Evolutionary conservation across 2,888 invertebrate genomes (phyloP), one percentile per base, ranked within the genome.

Genomic region (Perizoma flavofasciatum): DNA sequence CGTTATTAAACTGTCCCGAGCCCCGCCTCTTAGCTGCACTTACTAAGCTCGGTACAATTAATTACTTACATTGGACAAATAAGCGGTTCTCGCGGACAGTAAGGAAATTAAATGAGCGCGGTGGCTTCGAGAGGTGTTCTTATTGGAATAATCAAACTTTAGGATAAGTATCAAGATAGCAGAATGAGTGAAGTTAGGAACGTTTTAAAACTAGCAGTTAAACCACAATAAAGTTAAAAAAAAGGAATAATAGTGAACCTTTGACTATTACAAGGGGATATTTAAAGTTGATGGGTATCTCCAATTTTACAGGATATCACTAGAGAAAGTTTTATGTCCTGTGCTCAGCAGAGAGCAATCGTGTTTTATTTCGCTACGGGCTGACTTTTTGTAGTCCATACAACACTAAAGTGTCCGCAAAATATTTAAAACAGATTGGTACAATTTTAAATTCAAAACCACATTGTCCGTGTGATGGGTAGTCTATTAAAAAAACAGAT

Each of bases 1-100:
- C 44, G 73, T 77, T 80, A 79, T 81, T 81, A 79, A 81, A 74
- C 67, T 78, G 79, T 78, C 75, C 73, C 55, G 45, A 35, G 55
- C 40, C 48, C 35, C 47, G 47, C 33, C 40, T 56, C 41, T 47
- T 60, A 68, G 68, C 69, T 72, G 73, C 74, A 77, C 75, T 75
- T 82, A 82, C 77, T 79, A 82, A 81, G 80, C 80, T 81, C 74
- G 72, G 82, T 82, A 72, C 81, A 85, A 86, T 87, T 87, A 88
- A 87, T 87, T 86, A 85, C 81, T 79, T 71, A 77, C 83, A 82
- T 79, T 79, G 80, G 80, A 81, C 80, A 82, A 83, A 86, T 86
- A 82, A 82, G 83, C 83, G 75, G 81, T 81, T 78, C 79, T 78
- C 71, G 84, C 81, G 83, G 82, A 81, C 82, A 83, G 78, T 74